A percentile compares a stretch with the other conserved stretches of the same genome.
Evolutionary conservation across 2,888 invertebrate genomes (phyloP).

Genomic region (Pristionchus maxplancki): DNA sequence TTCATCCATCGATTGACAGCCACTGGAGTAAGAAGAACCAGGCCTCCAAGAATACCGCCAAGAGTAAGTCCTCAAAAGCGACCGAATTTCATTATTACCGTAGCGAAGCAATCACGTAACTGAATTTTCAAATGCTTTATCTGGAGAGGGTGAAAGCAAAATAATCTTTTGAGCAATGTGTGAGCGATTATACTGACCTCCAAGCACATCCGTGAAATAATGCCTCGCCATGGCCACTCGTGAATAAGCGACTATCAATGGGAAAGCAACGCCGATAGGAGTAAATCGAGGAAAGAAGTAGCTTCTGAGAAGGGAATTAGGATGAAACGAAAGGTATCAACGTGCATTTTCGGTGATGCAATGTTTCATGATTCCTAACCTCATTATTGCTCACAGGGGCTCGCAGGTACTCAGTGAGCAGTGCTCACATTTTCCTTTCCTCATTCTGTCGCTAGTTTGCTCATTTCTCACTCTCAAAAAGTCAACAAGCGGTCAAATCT

Average conservation of each 20-base stretch:
- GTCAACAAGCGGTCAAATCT: too few species aligned
- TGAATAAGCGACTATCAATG: slow-evolving; percentile 85
- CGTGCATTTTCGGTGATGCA: neutral
- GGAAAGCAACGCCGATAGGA: slow-evolving; percentile 52
- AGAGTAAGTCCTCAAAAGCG: slow-evolving; percentile 14
- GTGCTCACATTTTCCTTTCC: too few species aligned
- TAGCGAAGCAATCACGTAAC: neutral
- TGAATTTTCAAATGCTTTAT: too few species aligned
- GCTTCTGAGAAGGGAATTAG: neutral
- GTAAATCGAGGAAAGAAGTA: slow-evolving; percentile 46
- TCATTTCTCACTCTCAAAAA: too few species aligned
- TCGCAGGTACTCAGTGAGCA: too few species aligned
- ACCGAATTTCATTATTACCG: neutral
- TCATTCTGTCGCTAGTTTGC: too few species aligned
- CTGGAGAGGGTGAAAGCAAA: neutral
- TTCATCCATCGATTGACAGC: slow-evolving; percentile 46
- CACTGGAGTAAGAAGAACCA: slow-evolving; percentile 5
- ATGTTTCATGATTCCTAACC: neutral
- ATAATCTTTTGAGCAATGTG: neutral
- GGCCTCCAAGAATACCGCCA: neutral
- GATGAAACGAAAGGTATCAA: neutral
- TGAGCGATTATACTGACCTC: slow-evolving; percentile 81
- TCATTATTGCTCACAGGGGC: too few species aligned
- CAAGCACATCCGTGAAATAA: slow-evolving; percentile 88
- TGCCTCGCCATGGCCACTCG: slow-evolving; percentile 90